phyloP scores from a whole-genome alignment of 2,888 invertebrate genomes.

The Masnerella sp. region DNA sequence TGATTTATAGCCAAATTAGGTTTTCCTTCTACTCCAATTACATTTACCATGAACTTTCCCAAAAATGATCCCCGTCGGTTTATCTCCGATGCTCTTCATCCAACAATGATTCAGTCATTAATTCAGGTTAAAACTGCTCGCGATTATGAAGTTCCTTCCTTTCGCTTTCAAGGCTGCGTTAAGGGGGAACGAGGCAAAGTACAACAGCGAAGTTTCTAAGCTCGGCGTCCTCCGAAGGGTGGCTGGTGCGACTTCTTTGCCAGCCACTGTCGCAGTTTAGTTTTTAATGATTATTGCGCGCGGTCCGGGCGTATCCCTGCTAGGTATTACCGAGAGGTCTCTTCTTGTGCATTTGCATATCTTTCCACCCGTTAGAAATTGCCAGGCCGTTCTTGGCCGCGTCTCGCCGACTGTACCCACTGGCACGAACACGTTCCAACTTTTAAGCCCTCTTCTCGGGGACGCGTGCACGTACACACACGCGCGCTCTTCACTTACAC shows the following conservation, averaged over 20 bases:
- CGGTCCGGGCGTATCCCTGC: slow-evolving; percentile 66
- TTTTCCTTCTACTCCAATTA: neutral
- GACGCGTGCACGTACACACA: slow-evolving; percentile 6
- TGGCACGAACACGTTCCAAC: slow-evolving; percentile 68
- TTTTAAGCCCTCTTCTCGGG: slow-evolving; percentile 68
- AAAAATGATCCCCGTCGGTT: neutral
- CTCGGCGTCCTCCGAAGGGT: slow-evolving; percentile 37
- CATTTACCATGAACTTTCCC: neutral
- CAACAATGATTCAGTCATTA: slow-evolving; percentile 32
- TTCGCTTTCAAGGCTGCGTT: slow-evolving; percentile 3
- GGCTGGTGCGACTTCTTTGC: slow-evolving; percentile 37
- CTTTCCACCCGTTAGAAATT: slow-evolving; percentile 74
- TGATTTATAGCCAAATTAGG: too few species aligned
- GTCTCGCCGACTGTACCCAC: slow-evolving; percentile 63
- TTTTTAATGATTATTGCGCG: slow-evolving; percentile 76
- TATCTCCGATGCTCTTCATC: slow-evolving; percentile 9
- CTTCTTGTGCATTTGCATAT: slow-evolving; percentile 74
- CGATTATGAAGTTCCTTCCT: slow-evolving; percentile 39
- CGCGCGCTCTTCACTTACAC: slow-evolving; percentile 23
- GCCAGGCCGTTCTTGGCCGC: slow-evolving; percentile 62
- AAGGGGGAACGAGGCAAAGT: slow-evolving; percentile 5
- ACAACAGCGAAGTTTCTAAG: slow-evolving; percentile 44
- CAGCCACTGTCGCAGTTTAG: slow-evolving; percentile 67
- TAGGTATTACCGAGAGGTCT: slow-evolving; percentile 70
- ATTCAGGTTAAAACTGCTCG: slow-evolving; percentile 20